Percentiles rank a stretch among this genome's conserved stretches.
phyloP scores from a whole-genome alignment of 2,888 invertebrate genomes.

The Dryobota labecula region DNA sequence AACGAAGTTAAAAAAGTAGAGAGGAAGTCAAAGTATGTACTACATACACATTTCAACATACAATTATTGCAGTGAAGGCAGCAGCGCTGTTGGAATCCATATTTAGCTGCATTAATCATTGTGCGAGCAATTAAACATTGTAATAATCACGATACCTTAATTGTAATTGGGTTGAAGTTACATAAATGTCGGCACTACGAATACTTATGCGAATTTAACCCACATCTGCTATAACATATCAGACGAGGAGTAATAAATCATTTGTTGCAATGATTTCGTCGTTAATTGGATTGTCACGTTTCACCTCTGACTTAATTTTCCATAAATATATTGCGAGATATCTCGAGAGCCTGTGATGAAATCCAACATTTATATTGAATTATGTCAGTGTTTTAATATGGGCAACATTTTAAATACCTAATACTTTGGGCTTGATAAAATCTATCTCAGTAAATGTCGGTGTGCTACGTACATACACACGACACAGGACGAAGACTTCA shows the following conservation, averaged over 20 bases:
- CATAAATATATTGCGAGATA: constrained; percentile 25
- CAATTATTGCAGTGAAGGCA: constrained; percentile 33
- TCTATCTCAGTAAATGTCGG: not conserved
- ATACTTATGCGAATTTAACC: constrained; percentile 30
- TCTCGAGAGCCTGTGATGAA: not conserved
- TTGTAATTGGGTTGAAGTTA: constrained; percentile 58
- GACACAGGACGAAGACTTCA: not conserved
- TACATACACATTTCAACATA: constrained; percentile 45
- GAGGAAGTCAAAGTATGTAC: constrained; percentile 11
- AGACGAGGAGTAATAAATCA: constrained; percentile 25
- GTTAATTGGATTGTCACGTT: constrained; percentile 29
- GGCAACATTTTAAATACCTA: not conserved
- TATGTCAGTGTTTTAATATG: not conserved
- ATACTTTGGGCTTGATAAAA: not conserved
- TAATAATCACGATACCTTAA: constrained; percentile 59
- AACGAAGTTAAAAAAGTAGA: constrained; percentile 5
- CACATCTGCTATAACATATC: constrained; percentile 14
- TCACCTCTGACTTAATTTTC: constrained; percentile 24
- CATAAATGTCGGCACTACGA: constrained; percentile 46
- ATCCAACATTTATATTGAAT: constrained; percentile 9
- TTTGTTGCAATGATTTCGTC: constrained; percentile 25
- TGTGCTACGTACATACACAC: not conserved
- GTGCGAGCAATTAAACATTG: constrained; percentile 57
- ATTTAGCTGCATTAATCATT: constrained; percentile 45
- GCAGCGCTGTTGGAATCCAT: constrained; percentile 25